Conservation (phyloP, 2,888 invertebrate genomes). For the Lasioglossum oenotherae region DNA sequence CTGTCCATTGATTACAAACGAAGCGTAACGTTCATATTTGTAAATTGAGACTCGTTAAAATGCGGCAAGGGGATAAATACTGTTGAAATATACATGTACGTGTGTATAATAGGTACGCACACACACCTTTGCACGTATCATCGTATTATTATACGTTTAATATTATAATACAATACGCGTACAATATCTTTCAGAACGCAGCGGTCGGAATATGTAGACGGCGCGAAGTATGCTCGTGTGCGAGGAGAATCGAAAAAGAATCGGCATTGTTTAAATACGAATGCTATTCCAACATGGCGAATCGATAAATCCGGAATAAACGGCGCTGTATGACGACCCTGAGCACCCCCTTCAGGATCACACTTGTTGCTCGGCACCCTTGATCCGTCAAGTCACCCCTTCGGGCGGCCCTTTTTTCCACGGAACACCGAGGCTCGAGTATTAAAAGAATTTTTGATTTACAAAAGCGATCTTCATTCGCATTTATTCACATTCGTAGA, state of each 20-base stretch:
- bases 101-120: too few species aligned
- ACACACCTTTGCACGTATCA: too few species aligned
- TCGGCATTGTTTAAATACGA: constrained; percentile 50
- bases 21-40: too few species aligned
- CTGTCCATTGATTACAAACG: too few species aligned
- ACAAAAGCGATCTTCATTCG: constrained; percentile 72
- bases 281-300: constrained; percentile 48
- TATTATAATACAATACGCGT: too few species aligned
- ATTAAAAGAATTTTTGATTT: constrained; percentile 75
- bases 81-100: too few species aligned
- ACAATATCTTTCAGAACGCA: too few species aligned
- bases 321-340: constrained; percentile 56
- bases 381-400: constrained; percentile 68
- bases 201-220: neutral
- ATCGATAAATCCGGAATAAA: constrained; percentile 71
- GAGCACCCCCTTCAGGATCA: constrained; percentile 77
- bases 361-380: constrained; percentile 82
- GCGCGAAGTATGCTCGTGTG: neutral
- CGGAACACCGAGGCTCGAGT: constrained; percentile 53
- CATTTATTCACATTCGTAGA: constrained; percentile 50
- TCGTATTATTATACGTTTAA: too few species aligned
- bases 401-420: constrained; percentile 66
- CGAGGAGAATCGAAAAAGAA: constrained; percentile 12
- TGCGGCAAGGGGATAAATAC: too few species aligned
- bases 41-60: too few species aligned